Base-by-base conservation (phyloP, 1,140 invertebrate species). In the Zaprionus nigranus region DNA sequence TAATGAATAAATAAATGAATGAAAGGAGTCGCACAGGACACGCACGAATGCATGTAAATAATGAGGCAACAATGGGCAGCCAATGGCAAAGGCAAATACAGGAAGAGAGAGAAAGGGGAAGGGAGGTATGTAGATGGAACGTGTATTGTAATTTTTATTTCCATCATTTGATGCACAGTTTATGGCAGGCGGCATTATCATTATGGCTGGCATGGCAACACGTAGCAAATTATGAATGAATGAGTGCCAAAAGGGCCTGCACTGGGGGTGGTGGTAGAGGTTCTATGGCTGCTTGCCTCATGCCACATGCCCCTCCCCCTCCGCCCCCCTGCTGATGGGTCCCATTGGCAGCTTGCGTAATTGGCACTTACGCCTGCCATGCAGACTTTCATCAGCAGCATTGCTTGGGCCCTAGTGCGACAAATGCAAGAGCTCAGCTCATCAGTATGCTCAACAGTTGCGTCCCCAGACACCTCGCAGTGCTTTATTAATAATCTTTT, bases 151-250 rank as follows among this genome's bases (percentile, higher is more conserved):
- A 87, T 87, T 82, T 87, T 78, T 79, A 78, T 82, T 71, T 63
- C 46, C 67, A 28, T 46, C 79, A 86, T 86, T 86, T 79, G 82
- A 86, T 86, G 79, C 83, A 60, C 72, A 86, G 69, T 86, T 86
- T 82, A 86, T 86, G 82, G 53, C 36, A 66, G 71, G 56, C 53
- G 67, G 69, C 73, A 83, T 83, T 78, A 78, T 80, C 56, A 78
- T 81, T 60, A 71, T 53, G 60, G 30, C 57, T 61, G 75, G 59
- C 67, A 70, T 68, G 78, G 78, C 82, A 86, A 87, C 82, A 86
- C 82, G 82, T 88, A 90, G 85, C 80, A 88, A 88, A 88, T 88
- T 88, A 88, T 88, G 84, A 88, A 88, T 88, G 84, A 79, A 85
- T 84, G 82, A 79, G 61, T 75, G 66, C 54, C 66, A 69, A 49